phyloP scores from a whole-genome alignment of 2,113 vertebrate species.

The Diphyllodes magnificus region DNA sequence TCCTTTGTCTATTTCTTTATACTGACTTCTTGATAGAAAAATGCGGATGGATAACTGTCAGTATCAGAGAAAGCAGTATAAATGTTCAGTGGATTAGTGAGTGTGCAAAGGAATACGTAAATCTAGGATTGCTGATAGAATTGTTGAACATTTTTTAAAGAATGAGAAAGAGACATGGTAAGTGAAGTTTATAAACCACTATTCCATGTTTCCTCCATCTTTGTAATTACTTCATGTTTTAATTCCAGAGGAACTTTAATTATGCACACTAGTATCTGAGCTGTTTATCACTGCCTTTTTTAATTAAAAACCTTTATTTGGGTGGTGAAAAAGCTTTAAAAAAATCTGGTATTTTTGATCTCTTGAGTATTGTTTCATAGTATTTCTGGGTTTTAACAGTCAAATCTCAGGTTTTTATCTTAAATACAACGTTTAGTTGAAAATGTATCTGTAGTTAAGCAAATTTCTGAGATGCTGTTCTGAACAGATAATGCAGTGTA shows the following conservation, averaged over 20 bases:
- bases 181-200: background rate
- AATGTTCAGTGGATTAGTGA: background rate
- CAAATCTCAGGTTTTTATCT: background rate
- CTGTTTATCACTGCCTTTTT: background rate
- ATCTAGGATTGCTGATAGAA: background rate
- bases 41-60: background rate
- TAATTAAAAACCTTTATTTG: background rate
- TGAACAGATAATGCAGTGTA: background rate
- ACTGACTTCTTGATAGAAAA: background rate
- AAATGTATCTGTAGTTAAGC: background rate
- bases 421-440: background rate
- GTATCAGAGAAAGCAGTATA: background rate
- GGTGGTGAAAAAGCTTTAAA: background rate
- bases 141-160: background rate
- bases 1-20: background rate
- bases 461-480: background rate
- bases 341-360: background rate
- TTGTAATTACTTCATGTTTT: background rate
- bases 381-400: background rate
- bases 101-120: background rate
- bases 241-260: background rate
- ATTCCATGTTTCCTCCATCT: background rate
- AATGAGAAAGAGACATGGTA: background rate
- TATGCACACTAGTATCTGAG: background rate
- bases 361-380: background rate